Base-by-base conservation (phyloP, 2,797 vertebrate genomes). In the Tamandua tetradactyla region DNA sequence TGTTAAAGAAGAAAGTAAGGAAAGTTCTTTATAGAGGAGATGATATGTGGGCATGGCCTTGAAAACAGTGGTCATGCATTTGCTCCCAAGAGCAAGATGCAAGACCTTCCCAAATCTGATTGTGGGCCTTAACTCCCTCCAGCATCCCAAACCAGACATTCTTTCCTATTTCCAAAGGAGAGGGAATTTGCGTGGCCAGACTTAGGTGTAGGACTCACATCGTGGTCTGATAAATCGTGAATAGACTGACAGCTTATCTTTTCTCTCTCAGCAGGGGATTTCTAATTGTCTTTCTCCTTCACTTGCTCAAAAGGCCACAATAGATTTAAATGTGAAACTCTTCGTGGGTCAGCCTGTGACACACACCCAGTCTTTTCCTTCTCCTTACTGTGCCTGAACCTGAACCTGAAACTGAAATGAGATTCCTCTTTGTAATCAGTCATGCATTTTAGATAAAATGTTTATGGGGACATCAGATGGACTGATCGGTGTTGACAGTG, bases 131-230 rank as follows among this genome's bases (percentile, higher is more conserved):
- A 10, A 30, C 27, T 52, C 27, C 20, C 47, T 23, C 11, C 17
- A 40, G 3, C 47, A 5, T n/a, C n/a, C n/a, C n/a, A n/a, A n/a
- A n/a, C n/a, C n/a, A n/a, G 32, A 22, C 57, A 7, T 30, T 47
- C 61, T 62, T 62, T 62, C 25, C 61, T 30, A 13, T 9, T 30
- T 27, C 89, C 72, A 5, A 30, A 44, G 62, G 79, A 72, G 64
- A 23, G 35, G n/a, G 13, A 25, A n/a, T 4, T 13, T 17, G 23
- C 25, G 22, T 2, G 44, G 20, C 23, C 3, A 3, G 4, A 4
- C 64, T 27, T 9, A 27, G 30, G 7, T 35, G 61, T n/a, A n/a
- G 10, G 23, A 7, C 30, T 25, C 35, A 32, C 5, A 40, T 25
- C n/a, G n/a, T 69, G 47, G 14, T 30, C 10, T 47, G 44, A 47